A percentile compares a stretch with the other conserved stretches of the same genome.
These are phyloP conservation scores for Pachyrhynchus sulphureomaculatus DNA, from an alignment of 1,140 invertebrate genomes.

Conservation along the genomic window DNA sequence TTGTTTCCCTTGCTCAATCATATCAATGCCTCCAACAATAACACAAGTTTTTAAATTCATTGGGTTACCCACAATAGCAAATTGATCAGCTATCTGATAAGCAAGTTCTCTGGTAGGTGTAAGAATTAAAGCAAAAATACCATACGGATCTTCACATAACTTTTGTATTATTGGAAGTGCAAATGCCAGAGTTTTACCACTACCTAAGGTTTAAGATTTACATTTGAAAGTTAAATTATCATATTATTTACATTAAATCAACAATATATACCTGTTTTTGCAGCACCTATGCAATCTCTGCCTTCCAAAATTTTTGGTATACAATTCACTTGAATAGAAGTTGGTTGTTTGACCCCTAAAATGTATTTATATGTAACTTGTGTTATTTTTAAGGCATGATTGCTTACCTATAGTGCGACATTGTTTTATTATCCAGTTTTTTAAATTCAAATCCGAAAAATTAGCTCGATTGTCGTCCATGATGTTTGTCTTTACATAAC, in stretches of 20 bases:
- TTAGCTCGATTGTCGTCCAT: background rate
- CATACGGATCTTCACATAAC: constrained; percentile 88
- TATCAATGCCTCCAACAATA: constrained; percentile 92
- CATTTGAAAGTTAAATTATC: background rate
- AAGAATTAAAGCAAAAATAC: constrained; percentile 91
- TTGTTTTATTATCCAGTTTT: constrained; percentile 43
- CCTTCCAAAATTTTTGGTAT: constrained; percentile 80
- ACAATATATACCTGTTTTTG: constrained; percentile 81
- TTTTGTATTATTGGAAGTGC: constrained; percentile 92
- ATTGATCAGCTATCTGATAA: constrained; percentile 91
- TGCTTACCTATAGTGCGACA: constrained; percentile 40
- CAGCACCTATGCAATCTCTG: constrained; percentile 89
- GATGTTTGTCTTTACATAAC: too few relatives aligned
- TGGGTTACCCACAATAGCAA: constrained; percentile 82
- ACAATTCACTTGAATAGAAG: constrained; percentile 81
- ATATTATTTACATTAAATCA: background rate
- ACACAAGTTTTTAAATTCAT: constrained; percentile 80
- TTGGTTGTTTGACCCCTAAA: constrained; percentile 76
- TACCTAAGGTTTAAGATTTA: too few relatives aligned
- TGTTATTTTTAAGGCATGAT: background rate
- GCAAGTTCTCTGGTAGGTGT: constrained; percentile 96
- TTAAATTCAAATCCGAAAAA: constrained; percentile 21
- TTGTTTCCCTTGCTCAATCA: constrained; percentile 85
- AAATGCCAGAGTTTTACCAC: constrained; percentile 97
- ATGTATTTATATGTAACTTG: background rate